Base-by-base conservation (phyloP, 1,140 invertebrate genomes). In the Oncopodura yosiiana region DNA sequence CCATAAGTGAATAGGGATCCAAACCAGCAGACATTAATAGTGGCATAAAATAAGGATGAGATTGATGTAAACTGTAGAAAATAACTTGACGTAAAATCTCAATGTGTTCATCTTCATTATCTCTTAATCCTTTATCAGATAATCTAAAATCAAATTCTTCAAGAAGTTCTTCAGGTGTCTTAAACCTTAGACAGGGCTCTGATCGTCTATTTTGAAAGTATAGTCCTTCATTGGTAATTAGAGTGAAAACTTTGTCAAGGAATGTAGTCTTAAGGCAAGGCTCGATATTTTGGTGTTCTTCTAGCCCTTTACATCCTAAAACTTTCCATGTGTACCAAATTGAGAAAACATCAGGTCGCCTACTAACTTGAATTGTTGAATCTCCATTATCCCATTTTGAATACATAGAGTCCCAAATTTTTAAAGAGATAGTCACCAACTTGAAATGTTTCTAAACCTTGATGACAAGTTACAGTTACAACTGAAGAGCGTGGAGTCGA, bases 321-420 rank as follows among this genome's bases (percentile, higher is more conserved):
- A 65, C 68, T 51, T 70, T 66, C 77, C 77, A 79, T 72, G 75
- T 75, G 5, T 78, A 58, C 77, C 77, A 78, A 5, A 79, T 63
- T 59, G 78, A 78, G 63, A 79, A 75, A 38, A 77, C 69, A 64
- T 78, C 77, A 54, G 76, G 76, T 21, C 77, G 65, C 9, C 41
- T 5, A 41, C 77, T 77, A 65, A 77, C 78, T 63, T 79, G 76
- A 23, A 78, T 74, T 3, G 73, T 69, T 58, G 76, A 78, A 64
- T 78, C 77, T 9, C 77, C 77, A 4, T 74, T 74, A 64, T 78
- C 77, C 61, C 73, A 79, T 26, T 56, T 63, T 3, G 73, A 66
- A 66, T 78, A n/a, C n/a, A n/a, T n/a, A n/a, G n/a, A n/a, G n/a
- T n/a, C n/a, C n/a, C n/a, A n/a, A n/a, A n/a, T n/a, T n/a, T n/a